Conservation (phyloP, 1,140 invertebrate genomes). For the Dendrolimus punctatus region DNA sequence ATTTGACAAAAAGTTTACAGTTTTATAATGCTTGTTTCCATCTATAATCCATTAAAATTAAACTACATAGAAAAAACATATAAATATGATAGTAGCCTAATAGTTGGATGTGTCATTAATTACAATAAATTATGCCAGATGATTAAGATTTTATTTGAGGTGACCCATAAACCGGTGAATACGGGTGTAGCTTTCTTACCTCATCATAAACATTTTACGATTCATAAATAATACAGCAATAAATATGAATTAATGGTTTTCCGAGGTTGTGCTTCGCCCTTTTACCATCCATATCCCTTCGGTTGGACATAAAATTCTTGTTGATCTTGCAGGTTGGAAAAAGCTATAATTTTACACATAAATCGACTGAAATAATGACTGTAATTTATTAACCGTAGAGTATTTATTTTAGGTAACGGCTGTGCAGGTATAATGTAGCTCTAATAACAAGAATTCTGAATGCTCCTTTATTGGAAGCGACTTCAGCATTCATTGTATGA, state of each 20-base stretch:
- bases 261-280: conserved; percentile 43
- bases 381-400: conserved; percentile 13
- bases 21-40: too few species aligned
- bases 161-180: conserved; percentile 58
- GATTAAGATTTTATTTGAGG: conserved; percentile 57
- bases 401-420: neutral
- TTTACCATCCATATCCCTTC: conserved; percentile 37
- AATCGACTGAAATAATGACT: conserved; percentile 19
- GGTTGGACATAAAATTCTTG: conserved; percentile 32
- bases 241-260: conserved; percentile 66
- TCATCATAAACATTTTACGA: conserved; percentile 65
- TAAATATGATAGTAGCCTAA: too few species aligned
- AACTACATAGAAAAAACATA: too few species aligned
- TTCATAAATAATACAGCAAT: conserved; percentile 62
- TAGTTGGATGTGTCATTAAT: too few species aligned
- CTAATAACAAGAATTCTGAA: too few species aligned
- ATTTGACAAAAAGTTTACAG: too few species aligned
- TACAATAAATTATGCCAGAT: conserved; percentile 4
- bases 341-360: conserved; percentile 27
- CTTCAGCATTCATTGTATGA: too few species aligned
- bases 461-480: too few species aligned
- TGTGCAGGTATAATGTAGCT: too few species aligned
- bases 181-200: conserved; percentile 52
- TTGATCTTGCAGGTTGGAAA: conserved; percentile 25
- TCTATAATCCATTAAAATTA: too few species aligned